These are phyloP conservation scores for Tragulus kanchil DNA, from an alignment of 2,113 vertebrate genomes.

Conservation along the genomic window DNA sequence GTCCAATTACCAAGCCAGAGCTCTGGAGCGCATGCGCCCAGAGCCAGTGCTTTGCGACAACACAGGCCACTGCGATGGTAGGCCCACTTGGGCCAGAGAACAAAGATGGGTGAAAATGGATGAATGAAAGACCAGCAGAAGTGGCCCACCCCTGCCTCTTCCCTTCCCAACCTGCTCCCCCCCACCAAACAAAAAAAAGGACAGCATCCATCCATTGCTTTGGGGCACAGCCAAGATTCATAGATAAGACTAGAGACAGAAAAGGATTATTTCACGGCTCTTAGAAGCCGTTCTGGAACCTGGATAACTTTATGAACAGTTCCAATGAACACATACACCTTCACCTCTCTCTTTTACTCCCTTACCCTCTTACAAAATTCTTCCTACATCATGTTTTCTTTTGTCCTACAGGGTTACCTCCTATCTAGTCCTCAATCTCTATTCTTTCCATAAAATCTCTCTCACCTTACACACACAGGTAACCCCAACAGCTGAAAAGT, in stretches of 20 bases:
- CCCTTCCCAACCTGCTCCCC: too few relatives aligned
- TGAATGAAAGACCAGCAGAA: too few relatives aligned
- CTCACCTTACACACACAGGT: not conserved
- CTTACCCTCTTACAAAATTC: not conserved
- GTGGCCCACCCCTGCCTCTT: too few relatives aligned
- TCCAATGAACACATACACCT: not conserved
- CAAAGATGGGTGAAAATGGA: too few relatives aligned
- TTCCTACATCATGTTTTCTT: not conserved
- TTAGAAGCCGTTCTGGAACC: not conserved
- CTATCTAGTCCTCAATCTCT: not conserved
- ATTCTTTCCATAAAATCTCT: not conserved
- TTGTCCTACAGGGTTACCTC: not conserved
- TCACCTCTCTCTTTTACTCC: not conserved
- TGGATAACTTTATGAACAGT: not conserved
- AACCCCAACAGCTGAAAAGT: not conserved
- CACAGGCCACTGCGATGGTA: too few relatives aligned
- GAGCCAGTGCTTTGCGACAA: too few relatives aligned
- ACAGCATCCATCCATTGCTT: not conserved
- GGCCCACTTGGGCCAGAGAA: too few relatives aligned
- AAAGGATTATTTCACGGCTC: not conserved
- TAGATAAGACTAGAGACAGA: not conserved
- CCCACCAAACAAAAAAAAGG: too few relatives aligned
- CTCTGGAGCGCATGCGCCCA: too few relatives aligned
- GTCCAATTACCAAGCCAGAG: too few relatives aligned
- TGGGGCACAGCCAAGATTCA: not conserved